Evolutionary conservation across 2,797 vertebrate species (phyloP), one percentile per base, ranked within the genome.

Genomic region (Bovichtus variegatus): DNA sequence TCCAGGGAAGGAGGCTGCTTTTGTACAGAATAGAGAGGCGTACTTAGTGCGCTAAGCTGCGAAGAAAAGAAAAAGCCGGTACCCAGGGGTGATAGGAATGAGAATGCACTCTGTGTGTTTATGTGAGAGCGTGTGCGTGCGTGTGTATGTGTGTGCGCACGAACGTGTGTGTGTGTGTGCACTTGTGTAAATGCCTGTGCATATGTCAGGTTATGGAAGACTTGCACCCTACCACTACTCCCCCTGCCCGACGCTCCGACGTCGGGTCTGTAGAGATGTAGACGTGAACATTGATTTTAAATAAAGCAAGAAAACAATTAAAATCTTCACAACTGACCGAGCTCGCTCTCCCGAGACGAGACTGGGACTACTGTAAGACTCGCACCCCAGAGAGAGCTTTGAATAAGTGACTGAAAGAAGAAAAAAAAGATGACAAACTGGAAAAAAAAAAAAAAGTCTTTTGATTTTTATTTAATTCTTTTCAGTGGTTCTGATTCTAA

Each of bases 391-490:
- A 78, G 78, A 40, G 67, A 81, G 87, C 87, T 76, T 82, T 23
- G 0, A 90, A 91, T 91, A 88, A 65, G 76, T 78, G 84, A 86
- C 79, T 80, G 80, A 44, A 19, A 54, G 75, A 69, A 9, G 63
- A 41, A 46, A 71, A 66, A 76, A 76, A 60, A 76, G 73, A 80
- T 18, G 75, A 81, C 77, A 78, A 91, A 93, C 88, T 84, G 88
- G 74, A 79, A 66, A 83, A 83, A 80, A 83, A 79, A 83, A 83
- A 80, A 83, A 85, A 86, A 77, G 74, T 82, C 76, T 87, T 93
- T 77, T 69, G 70, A 86, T 90, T 92, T 92, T 83, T 80, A 91
- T 94, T 93, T 89, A 91, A 91, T 89, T 89, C n/a, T 78, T 91
- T 91, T 73, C 71, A 78, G 61, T 88, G 86, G 61, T 92, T 91